Evolutionary conservation across 2,797 vertebrate genomes (phyloP), one percentile per base, ranked within the genome.

Genomic region (Hoplostethus mediterraneus): DNA sequence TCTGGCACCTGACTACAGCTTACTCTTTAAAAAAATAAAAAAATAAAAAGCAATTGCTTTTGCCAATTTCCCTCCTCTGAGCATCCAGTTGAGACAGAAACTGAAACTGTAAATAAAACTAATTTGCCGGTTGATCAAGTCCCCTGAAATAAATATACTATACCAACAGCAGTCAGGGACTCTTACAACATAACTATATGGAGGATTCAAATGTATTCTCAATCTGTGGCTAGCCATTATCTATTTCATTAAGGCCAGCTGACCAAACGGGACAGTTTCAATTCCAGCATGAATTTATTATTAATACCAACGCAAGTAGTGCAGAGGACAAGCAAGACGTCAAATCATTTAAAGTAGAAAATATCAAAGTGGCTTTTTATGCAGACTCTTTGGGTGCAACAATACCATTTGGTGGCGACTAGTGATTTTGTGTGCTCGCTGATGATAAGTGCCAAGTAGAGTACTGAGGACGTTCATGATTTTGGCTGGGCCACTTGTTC

Each of bases 361-460:
- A 67, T 30, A 67, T 45, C 33, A 64, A 67, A 67, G 64, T 48
- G 64, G 42, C 53, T 16, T 55, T 54, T 67, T 14, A 67, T 38
- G 55, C 65, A 58, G 44, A 48, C 31, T 5, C 21, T 44, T 13
- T 58, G 21, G 5, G 38, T 55, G 49, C n/a, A 67, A 51, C 33
- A 38, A 16, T 14, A 51, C 31, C 11, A 28, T 28, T 28, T 7
- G 3, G 31, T 64, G 48, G 62, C 9, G 4, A 13, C 11, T 53
- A 12, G 2, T 53, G 0, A 3, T 30, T 28, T 53, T 28, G 51
- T 28, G 25, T 28, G 21, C 25, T 54, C 7, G n/a, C 4, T 55
- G 9, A 55, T 14, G 6, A 54, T 1, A 1, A 54, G 30, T 12
- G 45, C 16, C 45, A 14, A 6, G 10, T 13, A 13, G 12, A 54